Conservation (phyloP, 2,797 vertebrate genomes). For the Lacerta viridis region DNA sequence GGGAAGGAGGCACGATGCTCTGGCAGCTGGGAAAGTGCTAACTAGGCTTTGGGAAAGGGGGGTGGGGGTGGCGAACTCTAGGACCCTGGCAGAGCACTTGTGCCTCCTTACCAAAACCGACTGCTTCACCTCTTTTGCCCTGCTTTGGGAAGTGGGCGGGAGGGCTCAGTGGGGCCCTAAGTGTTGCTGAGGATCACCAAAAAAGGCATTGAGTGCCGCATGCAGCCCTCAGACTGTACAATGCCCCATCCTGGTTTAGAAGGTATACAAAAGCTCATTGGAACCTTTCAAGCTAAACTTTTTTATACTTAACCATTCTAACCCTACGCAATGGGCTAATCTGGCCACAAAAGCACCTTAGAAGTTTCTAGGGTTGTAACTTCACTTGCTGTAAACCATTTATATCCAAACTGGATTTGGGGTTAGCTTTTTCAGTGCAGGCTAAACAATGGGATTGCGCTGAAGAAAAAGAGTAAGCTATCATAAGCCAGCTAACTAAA, state of each 20-base stretch:
- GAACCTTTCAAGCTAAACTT: neutral
- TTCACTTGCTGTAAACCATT: neutral
- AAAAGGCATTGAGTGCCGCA: too few species aligned
- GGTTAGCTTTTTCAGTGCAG: neutral
- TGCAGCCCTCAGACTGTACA: too few species aligned
- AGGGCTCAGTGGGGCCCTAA: too few species aligned
- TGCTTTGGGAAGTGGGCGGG: too few species aligned
- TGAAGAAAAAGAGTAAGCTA: neutral
- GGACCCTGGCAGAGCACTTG: too few species aligned
- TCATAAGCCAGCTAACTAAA: neutral
- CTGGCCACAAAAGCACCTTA: neutral
- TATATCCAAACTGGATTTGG: neutral
- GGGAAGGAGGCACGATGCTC: too few species aligned
- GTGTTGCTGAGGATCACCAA: too few species aligned
- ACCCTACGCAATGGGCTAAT: neutral
- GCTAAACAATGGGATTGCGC: neutral
- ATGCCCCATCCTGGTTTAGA: neutral
- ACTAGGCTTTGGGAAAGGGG: too few species aligned
- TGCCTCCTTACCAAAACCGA: too few species aligned
- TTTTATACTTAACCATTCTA: neutral
- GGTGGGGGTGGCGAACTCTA: too few species aligned
- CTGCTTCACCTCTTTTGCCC: too few species aligned
- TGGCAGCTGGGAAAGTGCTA: too few species aligned
- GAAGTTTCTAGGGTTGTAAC: neutral
- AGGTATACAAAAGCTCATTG: neutral